A percentile compares a stretch with the other conserved stretches of the same genome.
Conservation (phyloP, 1,140 invertebrate genomes). For the Phthorimaea operculella region DNA sequence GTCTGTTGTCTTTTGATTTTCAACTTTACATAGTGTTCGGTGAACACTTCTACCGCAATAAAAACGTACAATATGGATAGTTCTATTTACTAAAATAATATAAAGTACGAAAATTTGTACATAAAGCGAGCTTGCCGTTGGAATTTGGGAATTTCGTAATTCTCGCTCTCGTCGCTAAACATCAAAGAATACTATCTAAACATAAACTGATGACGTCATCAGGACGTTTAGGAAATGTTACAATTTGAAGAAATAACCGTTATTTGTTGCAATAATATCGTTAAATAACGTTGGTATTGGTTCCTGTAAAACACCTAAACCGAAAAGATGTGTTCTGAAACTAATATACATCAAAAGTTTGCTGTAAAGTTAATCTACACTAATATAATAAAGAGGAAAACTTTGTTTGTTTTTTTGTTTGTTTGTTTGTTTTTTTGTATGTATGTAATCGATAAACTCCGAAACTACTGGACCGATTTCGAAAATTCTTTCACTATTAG, state of each 20-base stretch:
- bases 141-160: conserved; percentile 50
- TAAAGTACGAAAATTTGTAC: conserved; percentile 15
- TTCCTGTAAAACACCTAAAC: neutral
- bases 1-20: conserved; percentile 9
- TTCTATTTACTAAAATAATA: neutral
- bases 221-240: conserved; percentile 2
- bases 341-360: too few relatives aligned
- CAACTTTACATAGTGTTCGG: neutral
- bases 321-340: neutral
- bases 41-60: conserved; percentile 3
- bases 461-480: too few relatives aligned
- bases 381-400: too few relatives aligned
- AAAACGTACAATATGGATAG: neutral
- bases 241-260: neutral
- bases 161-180: conserved; percentile 29
- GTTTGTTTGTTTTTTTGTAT: too few relatives aligned
- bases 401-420: too few relatives aligned
- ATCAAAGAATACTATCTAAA: too few relatives aligned
- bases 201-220: conserved; percentile 64
- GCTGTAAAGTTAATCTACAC: too few relatives aligned
- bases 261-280: neutral
- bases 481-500: too few relatives aligned
- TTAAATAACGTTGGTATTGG: neutral
- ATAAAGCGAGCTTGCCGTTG: conserved; percentile 13
- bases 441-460: too few relatives aligned